Base-by-base conservation (phyloP, 30 jellyfish, hydroid and myxozoan species). In the Clytia hemisphaerica region DNA sequence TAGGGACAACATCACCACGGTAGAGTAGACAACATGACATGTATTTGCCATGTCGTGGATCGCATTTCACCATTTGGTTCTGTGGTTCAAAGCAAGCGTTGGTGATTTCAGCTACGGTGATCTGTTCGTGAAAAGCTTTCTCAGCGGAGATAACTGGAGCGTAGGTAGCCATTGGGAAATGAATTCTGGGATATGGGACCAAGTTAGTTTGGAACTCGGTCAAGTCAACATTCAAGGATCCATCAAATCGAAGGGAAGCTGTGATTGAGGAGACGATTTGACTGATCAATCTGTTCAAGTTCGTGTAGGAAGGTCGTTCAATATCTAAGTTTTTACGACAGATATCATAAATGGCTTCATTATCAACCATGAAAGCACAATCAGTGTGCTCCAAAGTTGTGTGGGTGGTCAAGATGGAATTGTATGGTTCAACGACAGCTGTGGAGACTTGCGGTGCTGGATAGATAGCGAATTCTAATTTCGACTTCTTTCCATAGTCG, bases 361-460 rank as follows among this genome's bases (percentile, higher is more conserved):
- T 58, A 15, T 68, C 80, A 45, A 57, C 24, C 59, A 68, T 4
- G 33, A 68, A 68, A 27, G 80, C 78, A 19, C 46, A 51, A 48
- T 68, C 79, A n/a, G 79, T 19, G 48, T 45, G 80, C 27, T 68
- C 79, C 9, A 68, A 45, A 14, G 79, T 45, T 18, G 33, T 45
- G 33, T 68, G 79, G 3, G 80, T 68, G 7, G 80, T 45, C 3
- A 68, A 24, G 4, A 68, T 54, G 18, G 80, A 68, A 19, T 68
- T 68, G 78, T 68, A 68, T 2, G 80, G 80, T 22, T 68, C 80
- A 16, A 68, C 80, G 28, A 68, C 80, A 28, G 80, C 78, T 15
- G 80, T 68, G 21, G 80, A 48, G 18, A 68, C 80, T 32, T 68
- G 80, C 48, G 80, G 80, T 10, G 80, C 80, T 5, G 80, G 80